A percentile compares a stretch with the other conserved stretches of the same genome.
Conservation (phyloP, 2,797 vertebrate genomes). For the Melanotaenia trifasciata region DNA sequence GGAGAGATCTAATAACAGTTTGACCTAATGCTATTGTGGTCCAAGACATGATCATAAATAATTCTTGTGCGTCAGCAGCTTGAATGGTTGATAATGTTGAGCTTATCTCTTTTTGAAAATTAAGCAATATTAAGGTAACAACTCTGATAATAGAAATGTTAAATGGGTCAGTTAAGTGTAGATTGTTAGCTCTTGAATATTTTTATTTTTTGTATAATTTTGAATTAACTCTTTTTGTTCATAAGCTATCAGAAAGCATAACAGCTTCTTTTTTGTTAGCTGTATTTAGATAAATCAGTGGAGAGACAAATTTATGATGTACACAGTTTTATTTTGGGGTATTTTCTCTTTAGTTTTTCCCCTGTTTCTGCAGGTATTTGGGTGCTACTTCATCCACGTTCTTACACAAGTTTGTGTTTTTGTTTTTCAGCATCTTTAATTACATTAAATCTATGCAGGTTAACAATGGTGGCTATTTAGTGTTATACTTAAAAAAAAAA, state of each 20-base stretch:
- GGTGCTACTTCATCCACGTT: constrained; percentile 21
- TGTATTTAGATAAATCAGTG: too few relatives aligned
- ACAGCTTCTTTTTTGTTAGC: background rate
- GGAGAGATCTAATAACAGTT: constrained; percentile 38
- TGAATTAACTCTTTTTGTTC: background rate
- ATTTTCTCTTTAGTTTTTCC: background rate
- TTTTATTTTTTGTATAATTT: background rate
- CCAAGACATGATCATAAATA: constrained; percentile 20
- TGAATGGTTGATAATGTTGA: background rate
- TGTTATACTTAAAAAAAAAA: background rate
- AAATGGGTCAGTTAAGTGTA: background rate
- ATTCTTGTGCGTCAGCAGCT: constrained; percentile 12
- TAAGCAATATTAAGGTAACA: background rate
- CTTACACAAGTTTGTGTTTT: background rate
- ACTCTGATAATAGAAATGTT: background rate
- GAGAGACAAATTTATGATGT: background rate
- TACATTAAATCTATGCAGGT: background rate
- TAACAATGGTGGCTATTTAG: background rate
- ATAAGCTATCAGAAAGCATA: too few relatives aligned
- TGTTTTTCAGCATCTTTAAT: background rate
- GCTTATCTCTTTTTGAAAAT: background rate
- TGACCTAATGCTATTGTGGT: constrained; percentile 38
- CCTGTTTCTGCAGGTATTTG: constrained; percentile 28
- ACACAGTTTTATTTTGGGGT: constrained; percentile 5
- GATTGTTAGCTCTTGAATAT: background rate